Evolutionary conservation across 2,113 vertebrate species (phyloP), one percentile per base, ranked within the genome.

Genomic region (Siniperca knerii): DNA sequence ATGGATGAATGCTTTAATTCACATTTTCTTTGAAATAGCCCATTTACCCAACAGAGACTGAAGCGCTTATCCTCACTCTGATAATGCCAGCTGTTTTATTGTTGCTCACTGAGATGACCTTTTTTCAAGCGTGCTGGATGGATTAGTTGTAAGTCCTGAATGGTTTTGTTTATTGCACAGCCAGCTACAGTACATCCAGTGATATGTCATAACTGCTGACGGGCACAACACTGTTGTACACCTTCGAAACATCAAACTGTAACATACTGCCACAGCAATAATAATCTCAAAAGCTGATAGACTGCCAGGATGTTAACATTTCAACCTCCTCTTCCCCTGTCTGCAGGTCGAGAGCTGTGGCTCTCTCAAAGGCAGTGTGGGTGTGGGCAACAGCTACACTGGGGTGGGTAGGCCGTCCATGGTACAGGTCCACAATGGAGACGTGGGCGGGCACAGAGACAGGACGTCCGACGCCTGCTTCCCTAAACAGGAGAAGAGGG

Each of bases 371-470:
- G 97, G 97, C 86, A 69, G 71, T 0, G 88, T 95, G 0, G 93
- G 95, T 16, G 87, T 95, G 76, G 96, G 96, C 90, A 96, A 96
- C 94, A 96, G 95, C 92, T 96, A 93, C 61, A 80, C 94, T 3
- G 90, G 95, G 90, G 92, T 93, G 16, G 96, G 96, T 85, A 94
- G 95, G 71, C 94, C 94, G 85, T 85, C 96, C 6, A 91, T 95
- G 68, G 95, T 96, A 70, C 96, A 95, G 73, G 92, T 97, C 93
- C 96, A 96, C 94, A 99, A 99, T 16, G 98, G 98, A 75, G 96
- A 97, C n/a, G 61, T 87, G 76, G 92, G 86, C 74, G 77, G 89
- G 68, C 89, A 92, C 94, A 89, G 90, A 72, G 92, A 92, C 85
- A 89, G 92, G 89, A 92, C 90, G 55, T 80, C 85, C 1, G 89